Evolutionary conservation across 1,140 invertebrate genomes (phyloP).

Genomic region (Hesperophylax magnus): DNA sequence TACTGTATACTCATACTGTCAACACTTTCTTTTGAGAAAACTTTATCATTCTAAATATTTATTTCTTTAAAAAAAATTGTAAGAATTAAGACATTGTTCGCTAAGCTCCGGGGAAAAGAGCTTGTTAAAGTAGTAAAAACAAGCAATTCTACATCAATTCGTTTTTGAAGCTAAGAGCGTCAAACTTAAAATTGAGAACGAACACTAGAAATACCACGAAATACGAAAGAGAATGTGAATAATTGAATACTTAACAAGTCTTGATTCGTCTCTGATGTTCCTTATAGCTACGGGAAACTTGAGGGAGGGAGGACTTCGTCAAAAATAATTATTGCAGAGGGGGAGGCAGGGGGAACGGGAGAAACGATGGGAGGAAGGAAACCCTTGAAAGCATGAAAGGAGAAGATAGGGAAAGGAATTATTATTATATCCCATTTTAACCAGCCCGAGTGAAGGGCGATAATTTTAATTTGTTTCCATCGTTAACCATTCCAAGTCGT

Average conservation of each 20-base stretch:
- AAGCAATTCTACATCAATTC: too few species aligned
- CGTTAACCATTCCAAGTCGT: not conserved
- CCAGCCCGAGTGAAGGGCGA: slow-evolving; percentile 9
- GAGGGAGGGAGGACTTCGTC: slow-evolving; percentile 6
- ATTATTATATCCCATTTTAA: slow-evolving; percentile 15
- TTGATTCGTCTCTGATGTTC: slow-evolving; percentile 16
- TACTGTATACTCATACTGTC: too few species aligned
- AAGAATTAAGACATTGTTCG: too few species aligned
- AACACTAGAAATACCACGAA: too few species aligned
- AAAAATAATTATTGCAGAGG: slow-evolving; percentile 28
- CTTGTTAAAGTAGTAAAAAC: too few species aligned
- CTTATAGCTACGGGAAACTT: not conserved
- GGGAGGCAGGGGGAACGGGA: not conserved
- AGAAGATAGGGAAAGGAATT: slow-evolving; percentile 11
- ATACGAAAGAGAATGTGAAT: slow-evolving; percentile 1
- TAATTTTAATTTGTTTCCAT: slow-evolving; percentile 39
- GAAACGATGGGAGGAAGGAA: slow-evolving; percentile 8
- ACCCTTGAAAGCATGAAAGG: slow-evolving; percentile 16
- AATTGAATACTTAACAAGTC: slow-evolving; percentile 19
- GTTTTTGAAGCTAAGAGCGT: too few species aligned
- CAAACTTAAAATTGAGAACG: too few species aligned
- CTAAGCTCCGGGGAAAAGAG: too few species aligned
- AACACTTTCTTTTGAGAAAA: too few species aligned
- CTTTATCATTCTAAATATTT: too few species aligned
- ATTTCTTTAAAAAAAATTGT: too few species aligned